phyloP scores from a whole-genome alignment of 2,113 vertebrate species.

The Heptranchias perlo region DNA sequence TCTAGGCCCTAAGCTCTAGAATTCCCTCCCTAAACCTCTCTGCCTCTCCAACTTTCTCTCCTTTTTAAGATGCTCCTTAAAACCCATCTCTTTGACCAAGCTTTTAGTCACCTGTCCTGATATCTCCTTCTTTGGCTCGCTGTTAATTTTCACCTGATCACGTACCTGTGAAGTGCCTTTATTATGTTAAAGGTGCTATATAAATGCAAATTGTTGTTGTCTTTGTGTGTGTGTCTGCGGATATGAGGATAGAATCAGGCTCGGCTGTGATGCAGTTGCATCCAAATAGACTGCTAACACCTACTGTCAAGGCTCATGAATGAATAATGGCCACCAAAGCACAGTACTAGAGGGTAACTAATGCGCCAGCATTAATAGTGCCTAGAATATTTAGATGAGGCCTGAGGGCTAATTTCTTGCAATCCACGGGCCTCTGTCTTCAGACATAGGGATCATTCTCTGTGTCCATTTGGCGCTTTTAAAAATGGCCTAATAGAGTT shows the following conservation, averaged over 20 bases:
- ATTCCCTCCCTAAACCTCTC: too few species aligned
- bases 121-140: too few species aligned
- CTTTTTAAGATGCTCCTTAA: background rate
- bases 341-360: background rate
- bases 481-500: background rate
- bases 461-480: too few species aligned
- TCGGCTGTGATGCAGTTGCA: background rate
- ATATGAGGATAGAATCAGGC: background rate
- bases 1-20: too few species aligned
- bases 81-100: background rate
- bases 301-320: background rate
- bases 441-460: background rate
- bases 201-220: background rate
- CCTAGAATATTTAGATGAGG: too few species aligned
- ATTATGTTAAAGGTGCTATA: background rate
- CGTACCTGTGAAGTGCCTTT: background rate
- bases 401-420: too few species aligned
- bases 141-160: too few species aligned
- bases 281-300: background rate
- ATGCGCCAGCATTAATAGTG: too few species aligned
- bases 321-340: background rate
- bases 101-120: background rate
- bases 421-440: too few species aligned
- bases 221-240: background rate
- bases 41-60: background rate